Base-by-base conservation (phyloP, 2,797 vertebrate species). In the Xerus rutilus region DNA sequence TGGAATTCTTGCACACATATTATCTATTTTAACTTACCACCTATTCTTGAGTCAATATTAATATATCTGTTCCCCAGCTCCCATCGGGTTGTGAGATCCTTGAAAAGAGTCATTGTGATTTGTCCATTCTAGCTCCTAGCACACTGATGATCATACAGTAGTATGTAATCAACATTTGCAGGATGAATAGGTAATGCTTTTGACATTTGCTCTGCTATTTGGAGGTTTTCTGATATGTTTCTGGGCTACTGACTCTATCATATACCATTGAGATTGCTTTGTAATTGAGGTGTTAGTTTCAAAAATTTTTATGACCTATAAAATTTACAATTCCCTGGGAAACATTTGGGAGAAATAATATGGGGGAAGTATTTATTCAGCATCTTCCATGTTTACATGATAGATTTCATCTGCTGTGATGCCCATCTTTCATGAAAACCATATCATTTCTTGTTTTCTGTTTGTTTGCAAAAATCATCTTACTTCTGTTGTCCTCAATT, bases 391-490 rank as follows among this genome's bases (percentile, higher is more conserved):
- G 76, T 96, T 94, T 95, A 76, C 59, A 74, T 76, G 76, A 93
- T 81, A 89, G 76, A 6, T 91, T 94, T 84, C 91, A 76, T 91
- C 87, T 64, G 45, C 30, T 77, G 52, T 21, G 18, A 49, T 81
- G 30, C 15, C 64, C 30, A 72, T 89, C 81, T 83, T 57, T 59
- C 13, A 73, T 73, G 32, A 54, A 57, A 47, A 90, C 93, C 83
- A 32, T 65, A 59, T 47, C 32, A 89, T 54, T 76, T 82, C 54
- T 72, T 77, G 28, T 62, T 84, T 94, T 77, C 59, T 77, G 59
- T 94, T 95, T 96, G 62, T 95, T 97, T 97, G 43, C 76, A 95
- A 92, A 97, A 97, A 64, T 59, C 86, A 92, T 91, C 91, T 32
- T 91, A 78, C 32, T 96, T 73, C 39, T 73, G 10, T 57, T 82